Evolutionary conservation across 2,797 vertebrate species (phyloP), one percentile per base, ranked within the genome.

Genomic region (Monodelphis domestica): DNA sequence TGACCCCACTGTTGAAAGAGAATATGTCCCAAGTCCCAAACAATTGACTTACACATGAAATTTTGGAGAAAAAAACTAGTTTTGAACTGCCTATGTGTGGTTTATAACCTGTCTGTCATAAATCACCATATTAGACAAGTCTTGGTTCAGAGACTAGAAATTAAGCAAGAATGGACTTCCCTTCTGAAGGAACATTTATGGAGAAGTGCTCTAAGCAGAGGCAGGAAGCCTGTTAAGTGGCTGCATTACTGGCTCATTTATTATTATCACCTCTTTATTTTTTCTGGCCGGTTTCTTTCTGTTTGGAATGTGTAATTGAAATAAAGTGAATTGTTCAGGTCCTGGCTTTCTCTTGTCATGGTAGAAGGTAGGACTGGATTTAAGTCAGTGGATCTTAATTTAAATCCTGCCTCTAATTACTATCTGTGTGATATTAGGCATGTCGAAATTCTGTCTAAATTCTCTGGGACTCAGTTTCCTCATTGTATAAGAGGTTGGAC

Each of bases 1-100:
- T 88, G 89, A 88, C 52, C 26, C 54, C 52, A 6, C 30, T 70
- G 1, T 29, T 78, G 9, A 45, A n/a, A 38, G 7, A 78, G 15
- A 45, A 45, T 45, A 45, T 24, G 2, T 78, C 0, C 38, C n/a
- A 45, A 38, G 17, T 45, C 24, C n/a, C 70, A 45, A 78, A 78
- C 2, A 78, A 45, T 38, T 78, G 9, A 78, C n/a, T 45, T 78
- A 26, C 38, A 45, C 2, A 91, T 24, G 33, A 14, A 93, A 26
- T 89, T 96, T 52, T 38, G 54, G 50, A 24, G n/a, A 63, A 89
- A 70, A 92, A 70, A 91, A 92, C 33, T 93, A 93, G 12, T 70
- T 94, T 91, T 56, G 70, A 91, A 57, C 12, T 88, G 92, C 21
- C 52, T 7, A 45, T 29, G 30, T 38, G 45, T 11, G 53, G 55